Conservation (phyloP, 2,888 invertebrate genomes). For the Elysia crispata region DNA sequence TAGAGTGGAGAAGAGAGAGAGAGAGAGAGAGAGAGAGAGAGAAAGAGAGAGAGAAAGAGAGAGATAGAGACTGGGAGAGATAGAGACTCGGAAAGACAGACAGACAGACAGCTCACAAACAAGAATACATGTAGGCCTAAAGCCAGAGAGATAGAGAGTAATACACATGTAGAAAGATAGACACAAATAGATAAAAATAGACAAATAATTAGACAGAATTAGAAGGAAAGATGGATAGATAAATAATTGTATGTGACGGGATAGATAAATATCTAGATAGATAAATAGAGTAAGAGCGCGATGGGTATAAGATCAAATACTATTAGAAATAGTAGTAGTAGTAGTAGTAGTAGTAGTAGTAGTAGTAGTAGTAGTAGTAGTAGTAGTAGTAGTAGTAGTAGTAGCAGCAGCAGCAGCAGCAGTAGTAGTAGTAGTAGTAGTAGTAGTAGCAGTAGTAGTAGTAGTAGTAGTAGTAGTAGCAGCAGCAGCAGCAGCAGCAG, state of each 20-base stretch:
- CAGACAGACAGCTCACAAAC: too few species aligned
- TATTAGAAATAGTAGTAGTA: slow-evolving; percentile 27
- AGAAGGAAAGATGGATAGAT: too few species aligned
- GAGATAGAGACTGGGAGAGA: not conserved
- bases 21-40: not conserved
- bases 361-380: slow-evolving; percentile 29
- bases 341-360: slow-evolving; percentile 29
- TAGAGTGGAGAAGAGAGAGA: too few species aligned
- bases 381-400: slow-evolving; percentile 37
- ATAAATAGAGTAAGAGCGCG: slow-evolving; percentile 12
- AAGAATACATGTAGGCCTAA: too few species aligned
- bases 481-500: slow-evolving; percentile 20
- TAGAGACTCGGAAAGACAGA: too few species aligned
- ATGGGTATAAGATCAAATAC: not conserved
- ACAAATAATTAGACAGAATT: too few species aligned
- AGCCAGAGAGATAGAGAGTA: too few species aligned
- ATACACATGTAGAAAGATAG: too few species aligned
- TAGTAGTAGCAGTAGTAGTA: slow-evolving; percentile 26
- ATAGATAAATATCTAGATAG: not conserved
- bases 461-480: slow-evolving; percentile 23
- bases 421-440: slow-evolving; percentile 35
- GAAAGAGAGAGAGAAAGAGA: not conserved
- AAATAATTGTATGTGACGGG: too few species aligned
- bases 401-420: slow-evolving; percentile 26
- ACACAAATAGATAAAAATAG: too few species aligned